phyloP scores from a whole-genome alignment of 2,797 vertebrate species.

The Lacerta bilineata region DNA sequence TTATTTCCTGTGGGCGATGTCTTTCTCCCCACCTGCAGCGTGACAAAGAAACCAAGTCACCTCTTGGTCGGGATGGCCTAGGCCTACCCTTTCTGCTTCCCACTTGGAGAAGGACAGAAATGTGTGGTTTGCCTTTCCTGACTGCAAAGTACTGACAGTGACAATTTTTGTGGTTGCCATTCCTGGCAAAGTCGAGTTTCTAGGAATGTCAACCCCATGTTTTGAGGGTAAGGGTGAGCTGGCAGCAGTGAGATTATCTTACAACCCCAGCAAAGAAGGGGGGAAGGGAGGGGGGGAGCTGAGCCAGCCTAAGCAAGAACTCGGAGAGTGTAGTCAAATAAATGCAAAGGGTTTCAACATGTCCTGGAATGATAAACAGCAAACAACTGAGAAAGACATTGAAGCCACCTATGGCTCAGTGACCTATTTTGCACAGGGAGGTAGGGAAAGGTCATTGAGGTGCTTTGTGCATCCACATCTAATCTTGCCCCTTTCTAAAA shows the following conservation, averaged over 20 bases:
- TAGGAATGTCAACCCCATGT: slow-evolving; percentile 60
- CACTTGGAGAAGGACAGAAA: slow-evolving; percentile 48
- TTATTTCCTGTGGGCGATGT: slow-evolving; percentile 51
- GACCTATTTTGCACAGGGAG: no score
- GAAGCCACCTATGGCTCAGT: background rate
- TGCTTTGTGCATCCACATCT: no score
- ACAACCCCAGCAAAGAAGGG: background rate
- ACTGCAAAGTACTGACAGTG: slow-evolving; percentile 64
- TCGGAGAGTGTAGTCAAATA: background rate
- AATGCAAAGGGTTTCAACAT: background rate
- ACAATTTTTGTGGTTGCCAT: slow-evolving; percentile 72
- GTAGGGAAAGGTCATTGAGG: no score
- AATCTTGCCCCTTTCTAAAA: no score
- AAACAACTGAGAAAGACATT: background rate
- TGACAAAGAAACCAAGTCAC: background rate
- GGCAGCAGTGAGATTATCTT: slow-evolving; percentile 41
- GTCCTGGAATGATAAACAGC: slow-evolving; percentile 12
- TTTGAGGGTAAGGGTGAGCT: slow-evolving; percentile 68
- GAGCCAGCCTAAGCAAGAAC: slow-evolving; percentile 58
- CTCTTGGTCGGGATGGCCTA: background rate
- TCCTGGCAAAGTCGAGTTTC: slow-evolving; percentile 74
- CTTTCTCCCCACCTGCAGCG: slow-evolving; percentile 36
- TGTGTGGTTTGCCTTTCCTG: slow-evolving; percentile 63
- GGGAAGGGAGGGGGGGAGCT: background rate
- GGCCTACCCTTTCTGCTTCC: slow-evolving; percentile 43